Conservation (phyloP, 2,888 invertebrate genomes). For the Oscheius sp. region DNA sequence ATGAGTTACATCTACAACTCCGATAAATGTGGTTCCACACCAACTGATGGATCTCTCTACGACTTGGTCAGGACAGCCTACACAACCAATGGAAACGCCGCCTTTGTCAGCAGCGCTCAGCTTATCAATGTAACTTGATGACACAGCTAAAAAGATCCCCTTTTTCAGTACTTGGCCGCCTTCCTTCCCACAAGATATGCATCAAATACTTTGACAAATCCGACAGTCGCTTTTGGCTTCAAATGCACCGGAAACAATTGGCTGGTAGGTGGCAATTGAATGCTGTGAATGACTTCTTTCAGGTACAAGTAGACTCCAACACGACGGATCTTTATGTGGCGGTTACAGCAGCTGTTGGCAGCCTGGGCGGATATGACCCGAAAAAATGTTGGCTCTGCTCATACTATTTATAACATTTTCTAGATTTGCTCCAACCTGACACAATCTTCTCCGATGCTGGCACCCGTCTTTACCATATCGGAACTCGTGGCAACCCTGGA, state of each 20-base stretch:
- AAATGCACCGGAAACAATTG: slow-evolving; percentile 41
- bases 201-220: slow-evolving; percentile 49
- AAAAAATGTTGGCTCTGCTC: slow-evolving; percentile 36
- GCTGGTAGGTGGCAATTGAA: no score
- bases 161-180: slow-evolving; percentile 41
- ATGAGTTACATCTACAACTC: slow-evolving; percentile 19
- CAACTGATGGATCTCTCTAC: slow-evolving; percentile 31
- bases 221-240: slow-evolving; percentile 47
- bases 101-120: slow-evolving; percentile 39
- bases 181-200: slow-evolving; percentile 57
- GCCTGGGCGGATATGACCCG: slow-evolving; percentile 46
- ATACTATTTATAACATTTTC: background rate
- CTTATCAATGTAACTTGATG: background rate
- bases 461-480: slow-evolving; percentile 49
- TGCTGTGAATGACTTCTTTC: no score
- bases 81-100: slow-evolving; percentile 54
- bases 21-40: slow-evolving; percentile 37
- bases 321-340: slow-evolving; percentile 53
- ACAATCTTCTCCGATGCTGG: slow-evolving; percentile 38
- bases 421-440: slow-evolving; percentile 9
- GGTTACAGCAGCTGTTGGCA: slow-evolving; percentile 43
- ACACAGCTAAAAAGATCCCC: background rate
- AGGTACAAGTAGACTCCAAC: slow-evolving; percentile 55
- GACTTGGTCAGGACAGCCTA: slow-evolving; percentile 52
- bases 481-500: slow-evolving; percentile 21